Percentiles rank a stretch among this genome's conserved stretches.
These are phyloP conservation scores for Aporophyla lueneburgensis DNA, from an alignment of 2,888 invertebrate species.

Conservation along the genomic window DNA sequence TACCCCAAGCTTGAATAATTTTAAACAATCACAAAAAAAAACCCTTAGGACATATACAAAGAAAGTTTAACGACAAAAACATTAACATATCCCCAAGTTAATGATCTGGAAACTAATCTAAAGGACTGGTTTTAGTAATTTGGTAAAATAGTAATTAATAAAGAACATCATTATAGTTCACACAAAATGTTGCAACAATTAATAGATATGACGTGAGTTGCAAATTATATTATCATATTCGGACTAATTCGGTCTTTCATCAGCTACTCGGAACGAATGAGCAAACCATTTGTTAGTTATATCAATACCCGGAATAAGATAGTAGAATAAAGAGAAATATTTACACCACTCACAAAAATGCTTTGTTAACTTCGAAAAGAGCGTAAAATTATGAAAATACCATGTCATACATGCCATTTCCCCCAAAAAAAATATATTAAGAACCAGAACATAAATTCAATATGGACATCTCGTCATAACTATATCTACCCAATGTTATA, in stretches of 20 bases:
- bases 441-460: not conserved
- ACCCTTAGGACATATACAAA: slow-evolving; percentile 3
- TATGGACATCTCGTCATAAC: slow-evolving; percentile 32
- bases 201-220: slow-evolving; percentile 49
- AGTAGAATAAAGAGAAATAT: not conserved
- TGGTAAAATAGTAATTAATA: slow-evolving; percentile 18
- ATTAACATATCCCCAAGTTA: slow-evolving; percentile 11
- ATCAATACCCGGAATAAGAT: slow-evolving; percentile 21
- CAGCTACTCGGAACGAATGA: slow-evolving; percentile 25
- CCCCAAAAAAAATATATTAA: not conserved
- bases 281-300: not conserved
- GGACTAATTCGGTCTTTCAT: not conserved
- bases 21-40: slow-evolving; percentile 24
- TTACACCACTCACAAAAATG: slow-evolving; percentile 25
- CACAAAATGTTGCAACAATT: slow-evolving; percentile 43
- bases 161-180: slow-evolving; percentile 25
- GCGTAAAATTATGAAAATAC: slow-evolving; percentile 7
- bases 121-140: slow-evolving; percentile 37
- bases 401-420: slow-evolving; percentile 22
- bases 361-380: not conserved
- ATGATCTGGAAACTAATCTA: slow-evolving; percentile 8
- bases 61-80: not conserved
- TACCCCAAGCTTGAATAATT: slow-evolving; percentile 24
- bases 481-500: slow-evolving; percentile 54
- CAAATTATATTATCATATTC: slow-evolving; percentile 2